Percentiles rank a stretch among this genome's conserved stretches.
phyloP scores from a whole-genome alignment of 1,140 invertebrate genomes.

The Drosophila bifasciata region DNA sequence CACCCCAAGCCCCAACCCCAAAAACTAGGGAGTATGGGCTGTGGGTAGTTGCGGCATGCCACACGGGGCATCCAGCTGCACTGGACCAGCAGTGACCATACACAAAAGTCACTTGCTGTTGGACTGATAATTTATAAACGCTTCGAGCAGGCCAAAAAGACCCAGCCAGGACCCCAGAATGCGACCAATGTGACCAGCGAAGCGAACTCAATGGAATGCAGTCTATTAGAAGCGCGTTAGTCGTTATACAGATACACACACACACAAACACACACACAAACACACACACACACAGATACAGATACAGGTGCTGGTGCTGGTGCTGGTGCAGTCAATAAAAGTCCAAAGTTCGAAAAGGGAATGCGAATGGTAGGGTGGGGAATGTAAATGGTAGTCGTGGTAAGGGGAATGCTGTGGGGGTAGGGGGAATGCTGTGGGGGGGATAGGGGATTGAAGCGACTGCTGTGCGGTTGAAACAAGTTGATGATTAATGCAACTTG shows the following conservation, averaged over 20 bases:
- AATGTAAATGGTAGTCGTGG: no score
- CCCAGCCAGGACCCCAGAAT: conserved; percentile 21
- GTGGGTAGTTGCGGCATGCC: conserved; percentile 18
- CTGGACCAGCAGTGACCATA: conserved; percentile 65
- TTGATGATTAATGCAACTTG: conserved; percentile 75
- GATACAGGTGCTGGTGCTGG: not conserved
- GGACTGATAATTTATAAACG: conserved; percentile 76
- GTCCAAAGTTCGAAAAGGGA: conserved; percentile 46
- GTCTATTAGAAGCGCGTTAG: conserved; percentile 80
- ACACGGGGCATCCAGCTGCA: conserved; percentile 26
- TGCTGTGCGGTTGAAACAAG: conserved; percentile 64
- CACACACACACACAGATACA: not conserved
- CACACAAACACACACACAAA: not conserved
- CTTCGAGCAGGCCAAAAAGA: no score
- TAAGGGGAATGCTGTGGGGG: not conserved
- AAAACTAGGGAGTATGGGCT: not conserved
- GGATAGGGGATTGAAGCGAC: not conserved
- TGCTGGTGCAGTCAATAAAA: conserved; percentile 65
- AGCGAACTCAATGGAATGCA: conserved; percentile 62
- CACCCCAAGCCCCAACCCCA: conserved; percentile 5
- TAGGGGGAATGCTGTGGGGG: conserved; percentile 38
- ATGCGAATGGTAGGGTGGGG: conserved; percentile 5
- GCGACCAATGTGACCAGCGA: conserved; percentile 37
- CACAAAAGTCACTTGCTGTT: conserved; percentile 71
- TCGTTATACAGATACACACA: conserved; percentile 8